These are phyloP conservation scores for Bucorvus abyssinicus DNA, from an alignment of 2,797 vertebrate genomes.

Conservation along the genomic window DNA sequence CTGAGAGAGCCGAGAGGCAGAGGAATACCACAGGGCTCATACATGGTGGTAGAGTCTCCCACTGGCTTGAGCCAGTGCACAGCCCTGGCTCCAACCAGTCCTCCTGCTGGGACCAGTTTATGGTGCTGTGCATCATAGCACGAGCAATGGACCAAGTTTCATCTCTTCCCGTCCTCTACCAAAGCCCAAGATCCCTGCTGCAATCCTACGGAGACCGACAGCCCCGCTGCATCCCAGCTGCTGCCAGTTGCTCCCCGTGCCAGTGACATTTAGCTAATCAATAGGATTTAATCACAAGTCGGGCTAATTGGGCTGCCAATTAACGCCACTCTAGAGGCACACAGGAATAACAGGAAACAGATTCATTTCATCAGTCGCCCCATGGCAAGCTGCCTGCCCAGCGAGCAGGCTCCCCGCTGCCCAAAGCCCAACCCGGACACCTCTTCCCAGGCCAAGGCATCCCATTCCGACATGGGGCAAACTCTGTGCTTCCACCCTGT, in stretches of 20 bases:
- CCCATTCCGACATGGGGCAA: not conserved
- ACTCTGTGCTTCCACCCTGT: not conserved
- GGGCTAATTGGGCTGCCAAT: conserved; percentile 32
- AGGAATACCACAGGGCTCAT: not conserved
- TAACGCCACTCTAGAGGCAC: not conserved
- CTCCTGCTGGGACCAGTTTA: not conserved
- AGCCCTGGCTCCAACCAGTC: rapidly evolving
- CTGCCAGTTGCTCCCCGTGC: conserved; percentile 32
- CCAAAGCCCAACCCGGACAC: not conserved
- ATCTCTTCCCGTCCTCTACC: not conserved
- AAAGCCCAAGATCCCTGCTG: not conserved
- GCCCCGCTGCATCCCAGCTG: not conserved
- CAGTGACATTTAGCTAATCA: conserved; percentile 57
- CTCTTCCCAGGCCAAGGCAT: not conserved
- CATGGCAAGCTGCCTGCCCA: not conserved
- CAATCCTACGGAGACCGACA: not conserved
- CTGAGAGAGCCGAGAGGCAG: not conserved
- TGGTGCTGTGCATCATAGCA: rapidly evolving
- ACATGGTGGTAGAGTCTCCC: not conserved
- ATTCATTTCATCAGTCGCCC: not conserved
- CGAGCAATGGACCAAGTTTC: rapidly evolving
- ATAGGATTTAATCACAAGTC: conserved; percentile 49
- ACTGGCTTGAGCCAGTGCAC: not conserved
- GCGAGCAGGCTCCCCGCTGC: not conserved
- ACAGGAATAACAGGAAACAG: not conserved